These are phyloP conservation scores for Saturnia japonica DNA, from an alignment of 2,888 invertebrate genomes.

Conservation along the genomic window DNA sequence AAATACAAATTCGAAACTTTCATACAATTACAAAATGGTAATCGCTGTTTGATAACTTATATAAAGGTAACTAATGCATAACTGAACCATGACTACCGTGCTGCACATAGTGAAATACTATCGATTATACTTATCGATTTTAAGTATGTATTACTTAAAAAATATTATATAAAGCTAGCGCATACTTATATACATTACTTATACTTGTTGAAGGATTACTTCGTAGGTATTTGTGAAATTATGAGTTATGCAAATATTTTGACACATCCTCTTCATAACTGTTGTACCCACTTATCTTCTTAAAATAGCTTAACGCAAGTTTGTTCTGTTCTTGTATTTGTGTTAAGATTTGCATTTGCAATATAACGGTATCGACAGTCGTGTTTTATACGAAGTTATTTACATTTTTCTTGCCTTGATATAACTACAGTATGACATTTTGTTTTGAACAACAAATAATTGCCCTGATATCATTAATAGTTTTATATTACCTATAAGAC, in stretches of 20 bases:
- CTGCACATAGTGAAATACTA: no score
- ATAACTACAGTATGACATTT: no score
- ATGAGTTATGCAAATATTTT: not conserved
- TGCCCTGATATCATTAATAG: no score
- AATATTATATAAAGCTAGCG: not conserved
- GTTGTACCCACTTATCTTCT: not conserved
- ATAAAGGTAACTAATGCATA: no score
- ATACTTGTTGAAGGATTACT: not conserved
- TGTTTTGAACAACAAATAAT: no score
- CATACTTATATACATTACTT: not conserved
- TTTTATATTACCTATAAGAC: no score
- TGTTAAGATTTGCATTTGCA: not conserved
- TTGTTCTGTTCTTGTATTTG: not conserved
- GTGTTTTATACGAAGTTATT: not conserved
- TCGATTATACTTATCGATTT: no score
- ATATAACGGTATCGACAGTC: not conserved
- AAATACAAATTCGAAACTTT: no score
- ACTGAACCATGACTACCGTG: no score
- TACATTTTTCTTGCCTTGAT: not conserved
- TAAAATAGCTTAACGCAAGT: not conserved
- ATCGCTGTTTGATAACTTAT: no score
- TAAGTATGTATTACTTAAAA: not conserved
- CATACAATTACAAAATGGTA: no score
- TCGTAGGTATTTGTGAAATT: not conserved
- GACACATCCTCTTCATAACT: not conserved